Conservation (phyloP, 23 tunicate species). For the Oikopleura vanhoeffeni region DNA sequence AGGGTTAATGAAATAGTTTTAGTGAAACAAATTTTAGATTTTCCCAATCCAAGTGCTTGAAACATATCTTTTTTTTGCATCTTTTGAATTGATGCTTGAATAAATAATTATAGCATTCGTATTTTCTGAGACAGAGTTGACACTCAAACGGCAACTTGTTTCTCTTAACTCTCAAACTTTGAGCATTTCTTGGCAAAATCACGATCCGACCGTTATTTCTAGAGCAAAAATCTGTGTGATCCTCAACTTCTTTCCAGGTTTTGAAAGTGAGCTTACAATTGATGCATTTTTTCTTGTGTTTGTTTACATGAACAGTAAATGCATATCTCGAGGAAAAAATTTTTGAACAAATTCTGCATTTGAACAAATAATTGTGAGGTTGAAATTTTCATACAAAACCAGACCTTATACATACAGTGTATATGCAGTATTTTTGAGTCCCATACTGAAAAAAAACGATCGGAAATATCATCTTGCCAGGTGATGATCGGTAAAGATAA, state of each 20-base stretch:
- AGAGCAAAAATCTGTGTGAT: neutral
- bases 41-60: neutral
- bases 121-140: neutral
- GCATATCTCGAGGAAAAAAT: neutral
- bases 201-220: neutral
- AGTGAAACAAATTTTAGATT: neutral
- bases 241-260: neutral
- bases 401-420: too few species aligned
- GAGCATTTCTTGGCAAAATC: neutral
- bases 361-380: neutral
- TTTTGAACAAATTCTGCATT: neutral
- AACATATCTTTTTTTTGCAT: neutral
- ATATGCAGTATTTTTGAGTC: too few species aligned
- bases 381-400: too few species aligned
- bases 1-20: too few species aligned
- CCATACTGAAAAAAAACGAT: too few species aligned
- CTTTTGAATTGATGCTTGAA: neutral
- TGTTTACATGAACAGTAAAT: neutral
- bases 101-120: neutral
- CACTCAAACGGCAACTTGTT: neutral
- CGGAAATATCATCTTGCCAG: too few species aligned
- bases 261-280: neutral
- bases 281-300: neutral
- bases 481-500: too few species aligned
- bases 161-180: neutral